phyloP scores from a whole-genome alignment of 35 echinoderm and acorn worm genomes.

The Anneissia japonica region DNA sequence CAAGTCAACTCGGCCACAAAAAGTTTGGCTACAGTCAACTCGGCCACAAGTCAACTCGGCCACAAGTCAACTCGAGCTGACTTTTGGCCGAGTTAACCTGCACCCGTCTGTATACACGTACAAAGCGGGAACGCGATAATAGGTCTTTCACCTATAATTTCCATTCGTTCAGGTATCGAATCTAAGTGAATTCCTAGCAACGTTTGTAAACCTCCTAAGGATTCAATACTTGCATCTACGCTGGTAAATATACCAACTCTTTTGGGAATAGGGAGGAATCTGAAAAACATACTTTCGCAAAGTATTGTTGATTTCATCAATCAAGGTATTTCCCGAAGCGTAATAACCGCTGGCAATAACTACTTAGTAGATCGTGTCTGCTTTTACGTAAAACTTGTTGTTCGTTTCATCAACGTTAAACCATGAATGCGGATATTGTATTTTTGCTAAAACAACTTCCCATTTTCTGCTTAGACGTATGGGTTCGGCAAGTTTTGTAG shows the following conservation, averaged over 20 bases:
- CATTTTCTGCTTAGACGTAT: slow-evolving; percentile 2
- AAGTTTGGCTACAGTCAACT: too few relatives aligned
- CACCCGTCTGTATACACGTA: slow-evolving; percentile 48
- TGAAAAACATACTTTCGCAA: not conserved
- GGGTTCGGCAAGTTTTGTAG: slow-evolving; percentile 34
- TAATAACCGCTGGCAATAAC: slow-evolving; percentile 24
- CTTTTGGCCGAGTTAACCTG: too few relatives aligned
- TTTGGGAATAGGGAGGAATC: not conserved
- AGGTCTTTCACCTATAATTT: not conserved
- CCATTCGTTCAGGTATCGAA: not conserved
- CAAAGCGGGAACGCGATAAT: slow-evolving; percentile 1
- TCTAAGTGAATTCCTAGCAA: not conserved
- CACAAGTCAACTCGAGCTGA: too few relatives aligned
- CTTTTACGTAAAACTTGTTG: slow-evolving; percentile 10
- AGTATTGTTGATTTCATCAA: not conserved
- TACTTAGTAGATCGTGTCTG: not conserved
- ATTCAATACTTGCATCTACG: not conserved
- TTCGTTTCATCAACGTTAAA: slow-evolving; percentile 34
- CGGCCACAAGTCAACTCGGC: too few relatives aligned
- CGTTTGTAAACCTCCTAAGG: not conserved
- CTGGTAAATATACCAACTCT: not conserved
- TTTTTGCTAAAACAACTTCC: slow-evolving; percentile 36
- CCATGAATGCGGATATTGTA: slow-evolving; percentile 28
- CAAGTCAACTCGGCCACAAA: too few relatives aligned
- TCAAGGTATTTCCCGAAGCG: not conserved